Evolutionary conservation across 2,113 vertebrate genomes (phyloP).

Genomic region (Sclerurus mexicanus): DNA sequence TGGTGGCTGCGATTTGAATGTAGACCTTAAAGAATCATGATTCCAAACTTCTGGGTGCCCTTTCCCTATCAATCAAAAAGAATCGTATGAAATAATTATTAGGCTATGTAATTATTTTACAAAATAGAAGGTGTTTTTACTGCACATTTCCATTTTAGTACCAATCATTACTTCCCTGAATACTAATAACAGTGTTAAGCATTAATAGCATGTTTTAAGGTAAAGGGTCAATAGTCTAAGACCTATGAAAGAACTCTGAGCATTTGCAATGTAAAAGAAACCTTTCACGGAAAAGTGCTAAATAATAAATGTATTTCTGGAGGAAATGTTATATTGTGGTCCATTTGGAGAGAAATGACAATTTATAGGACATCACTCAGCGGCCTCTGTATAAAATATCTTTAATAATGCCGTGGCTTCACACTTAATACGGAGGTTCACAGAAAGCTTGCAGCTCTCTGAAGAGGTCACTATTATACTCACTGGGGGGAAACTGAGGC

Average conservation of each 20-base stretch:
- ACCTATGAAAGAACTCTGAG: conserved; percentile 26
- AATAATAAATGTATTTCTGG: conserved; percentile 38
- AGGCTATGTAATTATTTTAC: conserved; percentile 72
- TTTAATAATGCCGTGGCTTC: conserved; percentile 15
- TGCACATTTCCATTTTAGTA: conserved; percentile 59
- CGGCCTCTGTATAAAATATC: background rate
- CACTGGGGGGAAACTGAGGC: conserved; percentile 50
- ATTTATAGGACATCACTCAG: background rate
- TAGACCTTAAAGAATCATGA: conserved; percentile 57
- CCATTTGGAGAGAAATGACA: conserved; percentile 26
- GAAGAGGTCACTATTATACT: background rate
- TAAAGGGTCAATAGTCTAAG: conserved; percentile 54
- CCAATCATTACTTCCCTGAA: conserved; percentile 56
- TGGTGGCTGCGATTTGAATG: conserved; percentile 38
- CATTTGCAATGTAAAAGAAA: conserved; percentile 69
- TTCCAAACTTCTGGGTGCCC: conserved; percentile 58
- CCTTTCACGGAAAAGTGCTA: conserved; percentile 40
- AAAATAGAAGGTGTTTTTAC: conserved; percentile 68
- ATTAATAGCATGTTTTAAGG: conserved; percentile 67
- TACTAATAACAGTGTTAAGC: conserved; percentile 59
- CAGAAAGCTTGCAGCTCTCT: background rate
- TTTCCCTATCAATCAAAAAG: conserved; percentile 69
- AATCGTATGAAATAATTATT: conserved; percentile 74
- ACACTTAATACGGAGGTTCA: background rate
- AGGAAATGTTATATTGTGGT: background rate